These are phyloP conservation scores for Choloepus didactylus DNA, from an alignment of 2,797 vertebrate species.

Conservation along the genomic window DNA sequence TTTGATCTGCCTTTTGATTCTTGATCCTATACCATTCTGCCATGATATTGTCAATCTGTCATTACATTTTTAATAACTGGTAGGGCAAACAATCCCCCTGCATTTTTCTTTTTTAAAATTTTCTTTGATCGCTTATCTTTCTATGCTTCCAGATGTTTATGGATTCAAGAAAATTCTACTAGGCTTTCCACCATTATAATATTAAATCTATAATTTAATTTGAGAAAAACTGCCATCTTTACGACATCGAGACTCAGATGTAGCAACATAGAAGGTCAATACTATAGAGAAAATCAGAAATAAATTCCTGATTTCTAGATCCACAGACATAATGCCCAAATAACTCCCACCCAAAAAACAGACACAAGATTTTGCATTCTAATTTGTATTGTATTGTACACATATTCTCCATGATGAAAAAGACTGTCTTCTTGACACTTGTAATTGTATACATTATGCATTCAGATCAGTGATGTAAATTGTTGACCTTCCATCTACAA, in stretches of 20 bases:
- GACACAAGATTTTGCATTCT: neutral
- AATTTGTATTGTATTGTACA: neutral
- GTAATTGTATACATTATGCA: neutral
- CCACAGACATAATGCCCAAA: neutral
- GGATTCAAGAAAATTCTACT: slow-evolving; percentile 12
- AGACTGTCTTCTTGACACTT: neutral
- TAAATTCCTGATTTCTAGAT: slow-evolving; percentile 21
- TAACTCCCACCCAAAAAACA: neutral
- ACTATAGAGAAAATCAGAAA: neutral
- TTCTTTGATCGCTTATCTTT: slow-evolving; percentile 4
- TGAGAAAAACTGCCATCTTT: slow-evolving; percentile 21
- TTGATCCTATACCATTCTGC: neutral
- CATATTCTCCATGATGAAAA: neutral
- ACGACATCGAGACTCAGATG: neutral
- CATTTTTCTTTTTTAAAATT: neutral
- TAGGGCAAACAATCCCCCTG: neutral
- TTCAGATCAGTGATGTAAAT: neutral
- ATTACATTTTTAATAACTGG: neutral
- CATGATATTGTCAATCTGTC: neutral
- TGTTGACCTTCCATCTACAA: neutral
- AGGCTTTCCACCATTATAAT: neutral
- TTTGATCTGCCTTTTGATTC: slow-evolving; percentile 43
- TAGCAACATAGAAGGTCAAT: neutral
- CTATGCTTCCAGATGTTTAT: neutral
- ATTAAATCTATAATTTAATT: neutral